Evolutionary conservation across 2,888 invertebrate genomes (phyloP), one percentile per base, ranked within the genome.

Genomic region (Gari tellinella): DNA sequence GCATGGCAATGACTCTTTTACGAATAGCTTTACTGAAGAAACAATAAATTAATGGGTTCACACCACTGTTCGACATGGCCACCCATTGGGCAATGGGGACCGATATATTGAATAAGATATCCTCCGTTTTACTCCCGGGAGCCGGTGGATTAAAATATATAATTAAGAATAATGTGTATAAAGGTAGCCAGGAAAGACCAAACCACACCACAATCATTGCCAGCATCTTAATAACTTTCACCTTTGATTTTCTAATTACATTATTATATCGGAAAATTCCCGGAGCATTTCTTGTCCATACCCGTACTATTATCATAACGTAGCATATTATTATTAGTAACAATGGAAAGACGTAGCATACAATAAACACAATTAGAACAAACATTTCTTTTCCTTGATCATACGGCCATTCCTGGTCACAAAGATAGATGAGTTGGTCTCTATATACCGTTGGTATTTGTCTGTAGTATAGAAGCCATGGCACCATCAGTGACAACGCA

Each of bases 1-100:
- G 41, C 65, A 86, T 72, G 2, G 78, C 70, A n/a, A 80, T 77
- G 91, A 98, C 98, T 8, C 97, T 97, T 72, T 95, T 95, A 1
- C 98, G 94, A 91, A 96, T 98, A 91, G 98, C 98, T 91, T 97
- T 96, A 92, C 98, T 98, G 93, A 98, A 97, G 93, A 97, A 97
- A 1, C 97, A 97, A 92, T 98, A 97, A 65, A 98, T 94, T 73
- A 98, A 95, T 0, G 98, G 98, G 92, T 98, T 98, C 88, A 98
- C 97, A 94, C 97, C 97, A 23, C 97, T 97, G 92, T 98, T 98
- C 21, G 97, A 96, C 0, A 97, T 95, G 5, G 97, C 98, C 51
- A 98, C 93, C 97, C 97, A 97, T 91, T 98, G 98, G 0, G 98
- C 97, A 55, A 98, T 94, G 7, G 98, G 98, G 15, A 96, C 96